phyloP scores from a whole-genome alignment of 1,140 invertebrate genomes.

The Brachionus rotundiformis region DNA sequence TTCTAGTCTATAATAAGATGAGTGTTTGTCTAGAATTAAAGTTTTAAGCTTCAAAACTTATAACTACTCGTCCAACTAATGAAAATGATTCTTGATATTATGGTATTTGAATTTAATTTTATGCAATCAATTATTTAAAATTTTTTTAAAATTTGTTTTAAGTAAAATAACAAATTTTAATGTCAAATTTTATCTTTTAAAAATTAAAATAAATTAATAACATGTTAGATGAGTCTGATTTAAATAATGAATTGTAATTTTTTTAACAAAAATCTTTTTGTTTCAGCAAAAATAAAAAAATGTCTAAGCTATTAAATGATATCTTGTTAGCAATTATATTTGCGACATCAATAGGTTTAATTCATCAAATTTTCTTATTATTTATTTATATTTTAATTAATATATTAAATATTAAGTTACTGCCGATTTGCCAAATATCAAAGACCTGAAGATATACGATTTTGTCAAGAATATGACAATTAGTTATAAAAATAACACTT shows the following conservation, averaged over 20 bases:
- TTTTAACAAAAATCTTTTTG: not conserved
- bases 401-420: not conserved
- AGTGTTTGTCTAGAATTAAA: no score
- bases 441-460: not conserved
- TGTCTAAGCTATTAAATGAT: not conserved
- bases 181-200: not conserved
- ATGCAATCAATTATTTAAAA: no score
- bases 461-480: not conserved
- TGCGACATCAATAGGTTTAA: not conserved
- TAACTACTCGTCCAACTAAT: no score
- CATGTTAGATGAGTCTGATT: not conserved
- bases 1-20: no score
- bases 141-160: no score
- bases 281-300: not conserved
- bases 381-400: not conserved
- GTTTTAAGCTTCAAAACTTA: no score
- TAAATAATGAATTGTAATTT: not conserved
- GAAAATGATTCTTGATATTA: no score
- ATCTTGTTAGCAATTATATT: not conserved
- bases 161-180: not conserved
- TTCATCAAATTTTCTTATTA: not conserved
- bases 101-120: no score
- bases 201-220: not conserved
- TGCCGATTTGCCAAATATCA: not conserved
- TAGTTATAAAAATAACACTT: not conserved